Conservation (phyloP, 2,113 vertebrate species). For the Oophaga pumilio region DNA sequence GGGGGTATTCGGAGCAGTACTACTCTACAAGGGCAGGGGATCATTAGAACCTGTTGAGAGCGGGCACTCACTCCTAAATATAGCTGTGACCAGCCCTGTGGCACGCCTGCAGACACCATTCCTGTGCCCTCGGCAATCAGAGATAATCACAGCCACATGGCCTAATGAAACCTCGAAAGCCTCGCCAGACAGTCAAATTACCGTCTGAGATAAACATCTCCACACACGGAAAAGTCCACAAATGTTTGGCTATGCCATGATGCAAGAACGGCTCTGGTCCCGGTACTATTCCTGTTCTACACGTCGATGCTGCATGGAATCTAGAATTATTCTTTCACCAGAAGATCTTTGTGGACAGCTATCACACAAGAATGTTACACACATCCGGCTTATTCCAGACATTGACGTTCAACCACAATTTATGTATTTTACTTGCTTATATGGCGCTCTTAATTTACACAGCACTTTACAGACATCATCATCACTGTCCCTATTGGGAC, state of each 20-base stretch:
- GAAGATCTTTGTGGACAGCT: too few species aligned
- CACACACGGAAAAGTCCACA: not conserved
- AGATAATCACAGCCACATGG: constrained; percentile 45
- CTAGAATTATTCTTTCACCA: too few species aligned
- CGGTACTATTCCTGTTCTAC: not conserved
- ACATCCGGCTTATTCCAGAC: too few species aligned
- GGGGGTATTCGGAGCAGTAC: not conserved
- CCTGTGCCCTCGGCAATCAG: constrained; percentile 32
- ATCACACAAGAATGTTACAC: too few species aligned
- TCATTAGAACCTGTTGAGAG: not conserved
- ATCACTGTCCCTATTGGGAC: too few species aligned
- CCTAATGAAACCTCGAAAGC: not conserved
- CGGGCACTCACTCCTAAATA: constrained; percentile 8
- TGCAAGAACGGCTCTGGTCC: not conserved
- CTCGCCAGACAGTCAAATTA: not conserved
- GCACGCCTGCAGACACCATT: constrained; percentile 13
- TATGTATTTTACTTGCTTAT: too few species aligned
- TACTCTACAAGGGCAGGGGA: not conserved
- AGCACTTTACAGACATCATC: too few species aligned
- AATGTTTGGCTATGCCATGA: not conserved
- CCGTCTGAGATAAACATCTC: not conserved
- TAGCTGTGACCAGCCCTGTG: constrained; percentile 4
- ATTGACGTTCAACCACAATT: too few species aligned
- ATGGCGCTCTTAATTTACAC: too few species aligned
- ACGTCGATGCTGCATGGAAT: not conserved